A percentile compares a stretch with the other conserved stretches of the same genome.
Evolutionary conservation across 1,140 invertebrate genomes (phyloP).

Genomic region (Drosophila burlai): DNA sequence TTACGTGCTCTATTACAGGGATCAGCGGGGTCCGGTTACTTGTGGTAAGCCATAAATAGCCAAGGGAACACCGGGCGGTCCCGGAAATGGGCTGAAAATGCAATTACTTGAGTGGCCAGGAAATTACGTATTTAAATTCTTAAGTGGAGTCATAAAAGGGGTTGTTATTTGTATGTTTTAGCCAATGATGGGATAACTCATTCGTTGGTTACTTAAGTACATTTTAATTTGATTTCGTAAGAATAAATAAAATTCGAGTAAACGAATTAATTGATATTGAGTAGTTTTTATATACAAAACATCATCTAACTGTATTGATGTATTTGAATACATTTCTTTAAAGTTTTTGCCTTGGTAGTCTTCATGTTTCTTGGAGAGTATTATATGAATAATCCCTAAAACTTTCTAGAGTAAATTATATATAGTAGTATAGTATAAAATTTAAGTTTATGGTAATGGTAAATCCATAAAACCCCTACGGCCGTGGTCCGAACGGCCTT

Average conservation of each 20-base stretch:
- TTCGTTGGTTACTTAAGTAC: not conserved
- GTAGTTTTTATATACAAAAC: not conserved
- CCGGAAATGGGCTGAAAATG: slow-evolving; percentile 25
- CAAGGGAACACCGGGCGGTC: slow-evolving; percentile 20
- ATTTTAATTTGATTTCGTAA: not conserved
- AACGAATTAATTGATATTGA: not conserved
- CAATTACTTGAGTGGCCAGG: slow-evolving; percentile 28
- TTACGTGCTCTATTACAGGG: slow-evolving; percentile 36
- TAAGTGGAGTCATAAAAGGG: slow-evolving; percentile 6
- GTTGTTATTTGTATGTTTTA: slow-evolving; percentile 4
- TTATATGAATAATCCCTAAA: not conserved
- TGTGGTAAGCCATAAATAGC: slow-evolving; percentile 7
- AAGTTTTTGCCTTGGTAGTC: not conserved
- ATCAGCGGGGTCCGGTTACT: slow-evolving; percentile 8
- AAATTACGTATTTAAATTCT: slow-evolving; percentile 31
- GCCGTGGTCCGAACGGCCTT: not conserved
- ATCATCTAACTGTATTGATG: not conserved
- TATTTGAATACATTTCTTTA: not conserved
- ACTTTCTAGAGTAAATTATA: too few species aligned
- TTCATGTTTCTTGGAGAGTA: not conserved
- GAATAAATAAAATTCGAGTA: not conserved
- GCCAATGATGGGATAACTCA: too few species aligned
- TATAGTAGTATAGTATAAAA: not conserved
- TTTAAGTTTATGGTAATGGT: not conserved
- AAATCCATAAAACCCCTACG: too few species aligned